Conservation (phyloP, 2,797 vertebrate genomes). For the Sebastes elongatus region DNA sequence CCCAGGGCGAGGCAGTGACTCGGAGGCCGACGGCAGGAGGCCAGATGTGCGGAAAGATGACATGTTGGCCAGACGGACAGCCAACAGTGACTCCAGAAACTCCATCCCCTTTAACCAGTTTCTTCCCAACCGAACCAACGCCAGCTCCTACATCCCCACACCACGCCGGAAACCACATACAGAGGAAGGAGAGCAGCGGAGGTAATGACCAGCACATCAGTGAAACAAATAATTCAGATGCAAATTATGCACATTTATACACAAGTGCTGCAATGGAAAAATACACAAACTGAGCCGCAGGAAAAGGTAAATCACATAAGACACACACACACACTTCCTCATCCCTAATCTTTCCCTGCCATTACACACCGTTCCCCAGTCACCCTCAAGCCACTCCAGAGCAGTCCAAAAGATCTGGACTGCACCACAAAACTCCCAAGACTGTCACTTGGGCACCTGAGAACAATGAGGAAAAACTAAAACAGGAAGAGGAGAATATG, state of each 20-base stretch:
- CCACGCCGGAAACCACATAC: constrained; percentile 88
- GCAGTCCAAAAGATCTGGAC: constrained; percentile 52
- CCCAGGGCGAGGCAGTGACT: constrained; percentile 93
- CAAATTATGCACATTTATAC: not conserved
- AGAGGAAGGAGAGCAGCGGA: constrained; percentile 89
- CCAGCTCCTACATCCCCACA: constrained; percentile 89
- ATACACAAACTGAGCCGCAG: not conserved
- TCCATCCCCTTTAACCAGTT: constrained; percentile 97
- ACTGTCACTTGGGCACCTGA: constrained; percentile 78
- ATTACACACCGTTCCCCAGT: constrained; percentile 47
- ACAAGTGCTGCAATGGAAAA: not conserved
- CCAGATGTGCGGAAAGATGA: constrained; percentile 97
- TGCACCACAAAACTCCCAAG: constrained; percentile 64
- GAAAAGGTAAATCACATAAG: not conserved
- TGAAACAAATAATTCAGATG: not conserved
- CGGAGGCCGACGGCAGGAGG: constrained; percentile 90
- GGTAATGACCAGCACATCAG: constrained; percentile 64
- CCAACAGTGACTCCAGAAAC: constrained; percentile 89
- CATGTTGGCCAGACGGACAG: constrained; percentile 93
- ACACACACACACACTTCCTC: not conserved
- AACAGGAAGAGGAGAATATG: constrained; percentile 71
- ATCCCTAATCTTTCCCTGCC: constrained; percentile 22
- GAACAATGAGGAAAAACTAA: constrained; percentile 53
- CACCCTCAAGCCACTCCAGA: constrained; percentile 49
- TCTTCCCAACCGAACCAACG: constrained; percentile 95